phyloP scores from a whole-genome alignment of 2,113 vertebrate genomes.

The Mesembrinibis cayennensis region DNA sequence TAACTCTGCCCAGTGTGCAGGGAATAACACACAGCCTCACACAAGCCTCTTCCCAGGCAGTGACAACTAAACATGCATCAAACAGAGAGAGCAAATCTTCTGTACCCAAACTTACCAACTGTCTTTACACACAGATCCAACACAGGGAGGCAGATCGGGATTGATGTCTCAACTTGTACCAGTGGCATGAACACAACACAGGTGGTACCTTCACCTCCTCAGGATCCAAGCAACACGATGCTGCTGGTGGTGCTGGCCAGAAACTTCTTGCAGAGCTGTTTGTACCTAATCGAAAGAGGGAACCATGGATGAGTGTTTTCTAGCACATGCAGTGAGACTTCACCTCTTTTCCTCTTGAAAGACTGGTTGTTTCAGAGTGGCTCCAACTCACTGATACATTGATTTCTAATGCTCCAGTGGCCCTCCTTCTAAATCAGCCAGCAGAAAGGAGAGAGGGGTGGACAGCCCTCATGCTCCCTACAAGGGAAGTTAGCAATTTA shows the following conservation, averaged over 20 bases:
- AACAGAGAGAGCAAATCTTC: neutral
- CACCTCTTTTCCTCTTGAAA: neutral
- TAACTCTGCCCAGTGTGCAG: neutral
- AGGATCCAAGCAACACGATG: neutral
- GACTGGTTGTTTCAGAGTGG: neutral
- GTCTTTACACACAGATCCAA: neutral
- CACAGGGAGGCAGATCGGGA: neutral
- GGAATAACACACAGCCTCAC: neutral
- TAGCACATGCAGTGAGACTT: neutral
- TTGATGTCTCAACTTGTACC: neutral
- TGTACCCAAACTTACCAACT: neutral
- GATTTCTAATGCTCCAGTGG: neutral
- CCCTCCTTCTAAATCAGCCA: neutral
- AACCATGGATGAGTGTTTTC: neutral
- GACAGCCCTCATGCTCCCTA: neutral
- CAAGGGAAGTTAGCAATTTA: neutral
- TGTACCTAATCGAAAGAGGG: neutral
- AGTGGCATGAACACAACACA: neutral
- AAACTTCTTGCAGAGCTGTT: neutral
- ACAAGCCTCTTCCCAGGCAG: neutral
- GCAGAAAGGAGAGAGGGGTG: neutral
- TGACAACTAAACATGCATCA: neutral
- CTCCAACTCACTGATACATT: neutral
- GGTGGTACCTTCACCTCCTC: neutral
- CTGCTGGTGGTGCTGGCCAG: neutral